phyloP scores from a whole-genome alignment of 2,113 vertebrate genomes.

The Megaleporinus macrocephalus region DNA sequence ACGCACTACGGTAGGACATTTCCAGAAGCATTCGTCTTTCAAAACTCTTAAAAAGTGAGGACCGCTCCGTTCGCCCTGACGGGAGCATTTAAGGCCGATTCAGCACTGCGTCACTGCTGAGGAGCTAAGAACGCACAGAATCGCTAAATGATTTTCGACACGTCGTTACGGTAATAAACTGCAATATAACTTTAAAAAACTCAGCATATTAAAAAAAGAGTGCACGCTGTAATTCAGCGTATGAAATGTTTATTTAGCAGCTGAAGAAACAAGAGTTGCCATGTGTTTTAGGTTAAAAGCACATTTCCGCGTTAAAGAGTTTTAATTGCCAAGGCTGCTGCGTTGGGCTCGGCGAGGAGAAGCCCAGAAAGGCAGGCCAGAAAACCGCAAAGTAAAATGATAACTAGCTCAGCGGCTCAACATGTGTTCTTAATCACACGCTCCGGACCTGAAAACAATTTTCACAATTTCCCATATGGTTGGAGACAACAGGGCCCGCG shows the following conservation, averaged over 20 bases:
- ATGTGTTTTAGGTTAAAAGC: conserved; percentile 87
- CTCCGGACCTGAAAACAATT: conserved; percentile 87
- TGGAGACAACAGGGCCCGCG: conserved; percentile 79
- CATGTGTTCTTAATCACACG: conserved; percentile 91
- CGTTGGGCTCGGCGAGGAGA: conserved; percentile 70
- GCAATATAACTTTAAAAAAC: conserved; percentile 21
- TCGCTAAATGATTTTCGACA: conserved; percentile 5
- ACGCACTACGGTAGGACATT: too few species aligned
- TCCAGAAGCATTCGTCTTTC: too few species aligned
- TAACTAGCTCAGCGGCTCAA: conserved; percentile 75
- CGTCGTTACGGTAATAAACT: not conserved
- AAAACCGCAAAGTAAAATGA: conserved; percentile 77
- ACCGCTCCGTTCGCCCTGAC: too few species aligned
- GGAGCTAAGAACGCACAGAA: not conserved
- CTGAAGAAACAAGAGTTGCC: conserved; percentile 87
- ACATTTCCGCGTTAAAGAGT: conserved; percentile 81
- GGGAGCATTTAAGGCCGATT: too few species aligned
- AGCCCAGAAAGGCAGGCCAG: conserved; percentile 62
- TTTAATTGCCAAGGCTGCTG: conserved; percentile 79
- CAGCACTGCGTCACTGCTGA: not conserved
- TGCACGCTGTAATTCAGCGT: conserved; percentile 65
- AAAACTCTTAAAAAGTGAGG: too few species aligned
- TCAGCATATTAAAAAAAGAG: conserved; percentile 50
- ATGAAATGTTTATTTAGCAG: conserved; percentile 90
- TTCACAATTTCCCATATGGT: conserved; percentile 87